Evolutionary conservation across 2,888 invertebrate genomes (phyloP), one percentile per base, ranked within the genome.

Genomic region (Ctenicera cuprea): DNA sequence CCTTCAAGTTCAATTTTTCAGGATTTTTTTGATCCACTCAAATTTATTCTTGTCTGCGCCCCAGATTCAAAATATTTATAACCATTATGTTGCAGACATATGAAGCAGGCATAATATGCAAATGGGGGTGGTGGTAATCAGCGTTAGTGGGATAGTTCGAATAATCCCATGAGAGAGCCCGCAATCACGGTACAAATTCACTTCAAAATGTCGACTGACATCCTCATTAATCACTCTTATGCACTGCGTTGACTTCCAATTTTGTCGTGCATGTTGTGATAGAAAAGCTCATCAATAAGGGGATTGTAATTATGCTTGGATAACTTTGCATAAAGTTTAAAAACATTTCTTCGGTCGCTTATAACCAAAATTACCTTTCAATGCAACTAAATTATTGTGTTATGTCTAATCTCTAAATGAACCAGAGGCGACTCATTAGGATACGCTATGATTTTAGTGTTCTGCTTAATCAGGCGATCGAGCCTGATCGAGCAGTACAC

Each of bases 171-270:
- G 79, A 72, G 78, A 73, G 45, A 59, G 33, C 65, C 33, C 37
- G 78, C 82, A 82, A 85, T 84, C 82, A 80, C 79, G 80, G 81
- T 82, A 84, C 83, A 84, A 84, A 84, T 84, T 81, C 82, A 77
- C 79, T 81, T 80, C 75, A 80, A 83, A 83, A 83, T 81, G 80
- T 81, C 76, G 70, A 70, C 78, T 78, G 84, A 75, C 75, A 38
- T 71, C 16, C 75, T 61, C 75, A 75, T 75, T 75, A 75, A 75
- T 75, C 75, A 75, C 69, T 71, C 45, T 74, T 74, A 74, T 71
- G 74, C 62, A 65, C 67, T 50, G 54, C 66, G 61, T 48, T 71
- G 74, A 74, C 67, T 74, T 71, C 71, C 48, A 71, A 74, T 74
- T 71, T 71, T 54, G 63, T 63, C 70, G 59, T 41, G 20, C 59